These are phyloP conservation scores for Nyleta sp. DNA, from an alignment of 2,888 invertebrate species.

Conservation along the genomic window DNA sequence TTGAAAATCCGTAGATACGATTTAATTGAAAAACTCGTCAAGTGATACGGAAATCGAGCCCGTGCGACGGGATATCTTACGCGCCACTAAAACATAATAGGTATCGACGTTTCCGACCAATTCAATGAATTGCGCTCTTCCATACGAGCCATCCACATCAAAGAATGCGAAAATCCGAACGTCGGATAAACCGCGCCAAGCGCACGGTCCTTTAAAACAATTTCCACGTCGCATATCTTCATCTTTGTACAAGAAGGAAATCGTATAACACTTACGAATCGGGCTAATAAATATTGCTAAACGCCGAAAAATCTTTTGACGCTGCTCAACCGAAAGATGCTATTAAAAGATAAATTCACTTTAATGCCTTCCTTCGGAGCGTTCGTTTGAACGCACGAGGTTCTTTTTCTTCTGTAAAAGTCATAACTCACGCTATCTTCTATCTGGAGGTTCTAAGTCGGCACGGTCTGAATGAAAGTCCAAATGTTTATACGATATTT, in stretches of 20 bases:
- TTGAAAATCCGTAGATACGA: slow-evolving; percentile 26
- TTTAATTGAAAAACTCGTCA: slow-evolving; percentile 39
- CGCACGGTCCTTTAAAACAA: slow-evolving; percentile 8
- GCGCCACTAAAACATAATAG: slow-evolving; percentile 19
- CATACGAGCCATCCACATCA: neutral
- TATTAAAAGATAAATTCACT: slow-evolving; percentile 37
- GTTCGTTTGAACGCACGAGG: slow-evolving; percentile 17
- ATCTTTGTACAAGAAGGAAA: neutral
- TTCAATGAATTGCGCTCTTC: slow-evolving; percentile 2
- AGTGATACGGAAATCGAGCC: slow-evolving; percentile 18
- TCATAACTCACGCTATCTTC: slow-evolving; percentile 26
- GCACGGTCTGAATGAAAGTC: too few species aligned
- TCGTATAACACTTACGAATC: neutral
- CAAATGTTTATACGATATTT: too few species aligned
- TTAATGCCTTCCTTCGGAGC: slow-evolving; percentile 17
- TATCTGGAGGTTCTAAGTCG: too few species aligned
- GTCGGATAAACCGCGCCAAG: neutral
- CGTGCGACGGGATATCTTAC: too few species aligned
- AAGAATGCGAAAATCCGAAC: neutral
- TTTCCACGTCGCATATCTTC: slow-evolving; percentile 10
- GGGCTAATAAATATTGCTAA: slow-evolving; percentile 45
- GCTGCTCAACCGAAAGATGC: slow-evolving; percentile 26
- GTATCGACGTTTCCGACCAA: slow-evolving; percentile 14
- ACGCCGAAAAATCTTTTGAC: slow-evolving; percentile 48
- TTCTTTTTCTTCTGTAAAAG: slow-evolving; percentile 18